Conservation (phyloP, 2,797 vertebrate genomes). For the Hoplostethus mediterraneus region DNA sequence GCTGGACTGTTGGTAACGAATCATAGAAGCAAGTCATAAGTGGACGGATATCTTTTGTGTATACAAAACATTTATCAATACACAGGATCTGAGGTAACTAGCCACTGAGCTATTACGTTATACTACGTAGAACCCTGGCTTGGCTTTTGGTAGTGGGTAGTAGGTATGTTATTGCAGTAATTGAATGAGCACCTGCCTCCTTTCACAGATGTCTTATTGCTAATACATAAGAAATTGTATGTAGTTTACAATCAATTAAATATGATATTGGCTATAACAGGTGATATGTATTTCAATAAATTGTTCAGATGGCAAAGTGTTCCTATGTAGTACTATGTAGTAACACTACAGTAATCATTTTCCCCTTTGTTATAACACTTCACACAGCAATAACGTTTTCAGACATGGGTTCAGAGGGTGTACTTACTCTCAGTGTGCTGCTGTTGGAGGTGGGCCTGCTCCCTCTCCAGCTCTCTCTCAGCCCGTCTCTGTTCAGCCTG, state of each 20-base stretch:
- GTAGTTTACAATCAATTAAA: too few relatives aligned
- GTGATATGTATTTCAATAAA: too few relatives aligned
- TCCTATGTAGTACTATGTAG: too few relatives aligned
- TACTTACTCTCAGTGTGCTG: slow-evolving; percentile 89
- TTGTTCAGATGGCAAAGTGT: too few relatives aligned
- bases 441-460: slow-evolving; percentile 85
- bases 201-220: too few relatives aligned
- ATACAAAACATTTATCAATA: background rate
- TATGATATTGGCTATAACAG: too few relatives aligned
- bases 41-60: background rate
- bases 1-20: slow-evolving; percentile 85
- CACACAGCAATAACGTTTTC: background rate
- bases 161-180: background rate
- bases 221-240: too few relatives aligned
- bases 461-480: slow-evolving; percentile 88
- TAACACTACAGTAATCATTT: background rate
- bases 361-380: background rate
- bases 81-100: background rate
- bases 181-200: background rate
- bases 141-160: background rate
- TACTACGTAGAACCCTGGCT: background rate
- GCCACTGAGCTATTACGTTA: background rate
- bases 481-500: slow-evolving; percentile 86
- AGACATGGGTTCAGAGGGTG: background rate
- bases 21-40: slow-evolving; percentile 5